Conservation (phyloP, 2,113 vertebrate species). For the Athene cunicularia region DNA sequence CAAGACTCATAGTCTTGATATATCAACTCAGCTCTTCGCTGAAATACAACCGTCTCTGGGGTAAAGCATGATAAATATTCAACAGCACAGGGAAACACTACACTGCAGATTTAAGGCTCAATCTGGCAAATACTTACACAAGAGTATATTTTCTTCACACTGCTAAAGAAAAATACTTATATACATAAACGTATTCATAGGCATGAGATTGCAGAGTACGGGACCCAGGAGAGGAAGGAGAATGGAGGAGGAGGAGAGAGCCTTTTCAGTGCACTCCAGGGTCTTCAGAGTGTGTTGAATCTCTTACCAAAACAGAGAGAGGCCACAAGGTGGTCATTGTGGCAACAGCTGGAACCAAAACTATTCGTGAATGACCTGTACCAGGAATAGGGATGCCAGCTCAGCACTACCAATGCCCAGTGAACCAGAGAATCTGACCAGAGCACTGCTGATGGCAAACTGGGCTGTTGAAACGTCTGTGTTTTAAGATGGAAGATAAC, state of each 20-base stretch:
- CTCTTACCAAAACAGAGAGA: background rate
- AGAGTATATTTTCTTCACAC: slow-evolving; percentile 39
- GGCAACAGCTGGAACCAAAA: background rate
- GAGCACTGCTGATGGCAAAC: background rate
- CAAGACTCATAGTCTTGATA: slow-evolving; percentile 20
- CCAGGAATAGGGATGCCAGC: background rate
- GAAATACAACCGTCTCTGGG: slow-evolving; percentile 34
- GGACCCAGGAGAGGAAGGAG: slow-evolving; percentile 1
- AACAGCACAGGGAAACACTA: slow-evolving; percentile 29
- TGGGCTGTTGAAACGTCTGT: background rate
- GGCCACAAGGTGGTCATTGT: background rate
- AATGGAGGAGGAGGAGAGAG: background rate
- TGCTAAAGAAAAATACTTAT: slow-evolving; percentile 47
- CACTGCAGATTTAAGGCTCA: slow-evolving; percentile 51
- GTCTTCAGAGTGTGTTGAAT: background rate
- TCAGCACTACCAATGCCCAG: background rate
- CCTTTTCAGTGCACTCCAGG: background rate
- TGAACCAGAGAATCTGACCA: background rate
- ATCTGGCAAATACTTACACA: slow-evolving; percentile 50
- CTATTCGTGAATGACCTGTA: background rate
- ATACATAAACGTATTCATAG: background rate
- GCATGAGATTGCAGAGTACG: background rate
- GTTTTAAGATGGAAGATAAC: background rate
- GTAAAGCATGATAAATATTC: slow-evolving; percentile 54
- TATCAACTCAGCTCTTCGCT: slow-evolving; percentile 40